Base-by-base conservation (phyloP, 1,140 invertebrate genomes). In the Drosophila nigromelanica region DNA sequence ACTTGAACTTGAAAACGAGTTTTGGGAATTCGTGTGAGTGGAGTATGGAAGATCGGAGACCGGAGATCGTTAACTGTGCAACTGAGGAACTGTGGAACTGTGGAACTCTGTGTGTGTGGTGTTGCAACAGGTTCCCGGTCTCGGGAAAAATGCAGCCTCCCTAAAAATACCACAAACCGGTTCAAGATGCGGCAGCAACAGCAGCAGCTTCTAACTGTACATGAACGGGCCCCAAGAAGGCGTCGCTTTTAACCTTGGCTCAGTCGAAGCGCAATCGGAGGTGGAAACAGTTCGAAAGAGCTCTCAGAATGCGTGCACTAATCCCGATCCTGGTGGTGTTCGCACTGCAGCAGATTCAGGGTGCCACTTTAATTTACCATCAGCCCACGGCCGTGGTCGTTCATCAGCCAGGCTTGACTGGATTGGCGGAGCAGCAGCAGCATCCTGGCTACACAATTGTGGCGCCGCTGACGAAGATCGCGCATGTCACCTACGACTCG, bases 1-100 rank as follows among this genome's bases (percentile, higher is more conserved):
- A 80, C 87, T 90, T 90, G 87, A 90, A 90, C 87, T 90, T 90
- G 87, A 90, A 87, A 90, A 90, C 87, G 50, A 85, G 87, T 90
- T 90, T 72, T 55, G 52, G 54, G 37, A 52, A 56, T 54, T 35
- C 47, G 14, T 48, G 40, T 21, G 58, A 47, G 40, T 61, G 71
- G 56, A 73, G 63, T 68, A 62, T 39, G 5, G 40, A 18, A 18
- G 18, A 18, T 18, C 18, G 18, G n/a, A n/a, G n/a, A 18, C 18
- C n/a, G n/a, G 40, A 56, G 40, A 64, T 62, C 12, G 59, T 70
- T 30, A 7, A 47, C 48, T 50, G 67, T 51, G 37, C 42, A 27
- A 27, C 12, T 11, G 33, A 3, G n/a, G n/a, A 27, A 6, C 27
- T 6, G 11, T 21, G 8, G 4, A 27, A 21, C 55, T 5, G 40